Base-by-base conservation (phyloP, 2,888 invertebrate species). In the Liodrosophila aerea region DNA sequence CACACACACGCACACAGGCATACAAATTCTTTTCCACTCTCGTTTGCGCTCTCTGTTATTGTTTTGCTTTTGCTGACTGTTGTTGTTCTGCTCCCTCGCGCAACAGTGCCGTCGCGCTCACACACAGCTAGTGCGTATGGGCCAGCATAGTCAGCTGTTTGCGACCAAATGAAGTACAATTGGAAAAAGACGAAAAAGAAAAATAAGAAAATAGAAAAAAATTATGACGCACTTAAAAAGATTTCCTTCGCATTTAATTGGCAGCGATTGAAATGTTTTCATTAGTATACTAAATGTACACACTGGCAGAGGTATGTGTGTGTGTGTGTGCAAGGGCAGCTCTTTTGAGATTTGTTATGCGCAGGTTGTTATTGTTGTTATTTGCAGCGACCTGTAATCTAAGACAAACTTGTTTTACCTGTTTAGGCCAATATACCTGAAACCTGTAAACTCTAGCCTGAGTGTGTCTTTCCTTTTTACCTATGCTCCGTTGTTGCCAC, bases 321-420 rank as follows among this genome's bases (percentile, higher is more conserved):
- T 34, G 11, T 36, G 31, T 44, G 29, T 31, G 12, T 54, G 57
- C 41, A 64, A 71, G 56, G 60, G 64, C 53, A 72, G 34, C 58
- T n/a, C n/a, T 36, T 31, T 40, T 45, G 15, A 45, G 41, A 59
- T 70, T 49, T 62, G 60, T 46, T 68, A 43, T 41, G 45, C 41
- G 58, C 59, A 84, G 64, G 53, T 83, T 83, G 50, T 59, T 65
- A 37, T 72, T 76, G 44, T 58, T 66, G 56, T 68, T 58, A 49
- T 70, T 69, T 73, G 58, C 51, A 64, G 64, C 57, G 62, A 76
- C 56, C 54, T 69, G 69, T 73, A 83, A 76, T 83, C 76, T 76
- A 76, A 62, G 59, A 56, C 41, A 76, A 84, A 80, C 78, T 61
- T 45, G 78, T 80, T 80, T 78, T 78, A 72, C 78, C 85, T 64